These are phyloP conservation scores for Seira ritae DNA, from an alignment of 2,888 invertebrate genomes.

Conservation along the genomic window DNA sequence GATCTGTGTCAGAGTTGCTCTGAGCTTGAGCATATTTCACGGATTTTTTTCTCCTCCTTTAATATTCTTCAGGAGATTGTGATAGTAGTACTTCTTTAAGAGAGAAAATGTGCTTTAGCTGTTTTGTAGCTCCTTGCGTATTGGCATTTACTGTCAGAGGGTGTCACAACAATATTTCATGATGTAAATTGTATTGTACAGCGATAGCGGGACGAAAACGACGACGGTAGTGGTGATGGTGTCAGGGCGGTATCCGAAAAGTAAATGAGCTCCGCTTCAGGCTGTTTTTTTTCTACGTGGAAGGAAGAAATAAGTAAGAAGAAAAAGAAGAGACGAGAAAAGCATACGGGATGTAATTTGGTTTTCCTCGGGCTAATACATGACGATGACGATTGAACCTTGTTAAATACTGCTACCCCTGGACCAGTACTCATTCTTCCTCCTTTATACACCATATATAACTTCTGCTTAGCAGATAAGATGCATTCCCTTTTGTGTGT, in stretches of 20 bases:
- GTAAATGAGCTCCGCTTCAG: constrained; percentile 39
- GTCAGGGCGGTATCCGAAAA: background rate
- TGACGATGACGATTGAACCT: constrained; percentile 63
- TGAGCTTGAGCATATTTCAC: too few species aligned
- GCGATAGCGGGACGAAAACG: background rate
- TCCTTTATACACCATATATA: background rate
- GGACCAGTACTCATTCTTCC: constrained; percentile 27
- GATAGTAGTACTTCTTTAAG: background rate
- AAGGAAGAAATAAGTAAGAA: constrained; percentile 11
- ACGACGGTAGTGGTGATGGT: constrained; percentile 29
- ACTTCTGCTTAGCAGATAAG: constrained; percentile 17
- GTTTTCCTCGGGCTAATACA: constrained; percentile 67
- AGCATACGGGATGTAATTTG: constrained; percentile 71
- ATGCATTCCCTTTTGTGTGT: background rate
- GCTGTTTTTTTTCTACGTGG: constrained; percentile 34
- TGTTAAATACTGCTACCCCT: constrained; percentile 69
- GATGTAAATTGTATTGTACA: constrained; percentile 15
- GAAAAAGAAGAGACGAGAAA: constrained; percentile 31
- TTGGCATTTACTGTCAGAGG: constrained; percentile 31
- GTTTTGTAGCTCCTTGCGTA: background rate
- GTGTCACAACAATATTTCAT: constrained; percentile 40
- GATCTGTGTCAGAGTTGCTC: too few species aligned
- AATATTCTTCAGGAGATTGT: too few species aligned
- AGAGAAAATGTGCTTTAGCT: background rate
- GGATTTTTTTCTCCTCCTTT: too few species aligned